phyloP scores from a whole-genome alignment of 30 jellyfish, hydroid and myxozoan species.

The Hydractinia echinata region DNA sequence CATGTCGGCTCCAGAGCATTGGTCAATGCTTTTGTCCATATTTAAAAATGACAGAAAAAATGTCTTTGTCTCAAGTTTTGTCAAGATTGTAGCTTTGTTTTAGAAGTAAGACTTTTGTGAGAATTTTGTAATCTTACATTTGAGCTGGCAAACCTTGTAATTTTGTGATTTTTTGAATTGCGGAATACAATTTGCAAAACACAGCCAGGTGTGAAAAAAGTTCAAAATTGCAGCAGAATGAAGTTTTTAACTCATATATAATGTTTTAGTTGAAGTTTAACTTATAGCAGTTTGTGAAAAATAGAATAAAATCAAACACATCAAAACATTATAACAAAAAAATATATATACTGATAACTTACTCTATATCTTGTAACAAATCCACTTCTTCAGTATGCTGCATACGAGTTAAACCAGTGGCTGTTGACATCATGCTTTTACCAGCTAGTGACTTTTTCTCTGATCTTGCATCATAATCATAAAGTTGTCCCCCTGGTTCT shows the following conservation, averaged over 20 bases:
- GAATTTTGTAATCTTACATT: too few relatives aligned
- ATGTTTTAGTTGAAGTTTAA: background rate
- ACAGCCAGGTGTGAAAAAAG: background rate
- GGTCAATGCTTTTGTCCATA: too few relatives aligned
- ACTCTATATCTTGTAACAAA: constrained; percentile 67
- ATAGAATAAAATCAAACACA: too few relatives aligned
- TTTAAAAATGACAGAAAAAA: background rate
- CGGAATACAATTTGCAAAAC: too few relatives aligned
- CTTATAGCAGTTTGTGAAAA: background rate
- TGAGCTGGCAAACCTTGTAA: too few relatives aligned
- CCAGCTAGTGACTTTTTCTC: constrained; percentile 34
- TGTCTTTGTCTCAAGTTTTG: background rate
- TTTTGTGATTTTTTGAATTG: too few relatives aligned
- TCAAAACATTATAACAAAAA: too few relatives aligned
- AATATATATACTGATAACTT: background rate
- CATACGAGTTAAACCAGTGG: background rate
- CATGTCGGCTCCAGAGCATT: too few relatives aligned
- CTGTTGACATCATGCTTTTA: constrained; percentile 29
- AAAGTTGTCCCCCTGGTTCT: constrained; percentile 41
- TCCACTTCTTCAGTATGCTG: constrained; percentile 19
- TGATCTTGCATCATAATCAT: constrained; percentile 34
- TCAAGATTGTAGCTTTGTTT: too few relatives aligned
- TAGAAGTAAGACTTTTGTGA: too few relatives aligned
- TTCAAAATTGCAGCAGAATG: background rate
- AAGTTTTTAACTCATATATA: background rate